phyloP scores from a whole-genome alignment of 1,140 invertebrate genomes.

The Ceratosolen fusciceps region DNA sequence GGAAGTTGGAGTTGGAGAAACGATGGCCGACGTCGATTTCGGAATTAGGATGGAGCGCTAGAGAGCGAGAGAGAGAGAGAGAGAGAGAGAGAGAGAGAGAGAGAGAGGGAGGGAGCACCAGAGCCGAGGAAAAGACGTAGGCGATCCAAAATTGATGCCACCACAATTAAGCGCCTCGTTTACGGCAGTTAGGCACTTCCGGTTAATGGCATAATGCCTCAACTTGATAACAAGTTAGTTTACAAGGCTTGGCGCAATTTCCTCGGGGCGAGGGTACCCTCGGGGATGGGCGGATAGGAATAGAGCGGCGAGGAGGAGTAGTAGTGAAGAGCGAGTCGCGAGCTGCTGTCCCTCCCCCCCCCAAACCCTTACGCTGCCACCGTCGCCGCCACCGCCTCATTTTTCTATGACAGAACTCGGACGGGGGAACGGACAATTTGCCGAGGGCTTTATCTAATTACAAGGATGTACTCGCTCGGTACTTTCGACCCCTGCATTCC shows the following conservation, averaged over 20 bases:
- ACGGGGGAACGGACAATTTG: not conserved
- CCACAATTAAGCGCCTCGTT: constrained; percentile 50
- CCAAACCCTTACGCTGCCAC: too few relatives aligned
- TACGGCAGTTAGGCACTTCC: constrained; percentile 50
- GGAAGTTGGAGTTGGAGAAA: constrained; percentile 18
- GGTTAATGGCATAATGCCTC: constrained; percentile 53
- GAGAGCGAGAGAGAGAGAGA: too few relatives aligned
- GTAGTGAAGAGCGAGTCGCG: not conserved
- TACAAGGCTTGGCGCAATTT: constrained; percentile 42
- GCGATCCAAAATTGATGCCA: constrained; percentile 50
- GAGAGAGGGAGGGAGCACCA: not conserved
- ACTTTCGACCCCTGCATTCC: not conserved
- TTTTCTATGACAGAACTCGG: not conserved
- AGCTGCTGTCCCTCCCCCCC: not conserved
- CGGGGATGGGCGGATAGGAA: too few relatives aligned
- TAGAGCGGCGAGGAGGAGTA: too few relatives aligned
- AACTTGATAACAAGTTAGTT: constrained; percentile 55
- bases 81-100: too few relatives aligned
- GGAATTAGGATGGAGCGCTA: too few relatives aligned
- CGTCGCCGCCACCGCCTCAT: too few relatives aligned
- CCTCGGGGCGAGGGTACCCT: not conserved
- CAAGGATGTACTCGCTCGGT: not conserved
- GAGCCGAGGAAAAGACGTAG: not conserved
- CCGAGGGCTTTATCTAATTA: constrained; percentile 11
- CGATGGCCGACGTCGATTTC: not conserved